A percentile compares a stretch with the other conserved stretches of the same genome.
Evolutionary conservation across 1,140 invertebrate genomes (phyloP).

Genomic region (Drosophila burlai): DNA sequence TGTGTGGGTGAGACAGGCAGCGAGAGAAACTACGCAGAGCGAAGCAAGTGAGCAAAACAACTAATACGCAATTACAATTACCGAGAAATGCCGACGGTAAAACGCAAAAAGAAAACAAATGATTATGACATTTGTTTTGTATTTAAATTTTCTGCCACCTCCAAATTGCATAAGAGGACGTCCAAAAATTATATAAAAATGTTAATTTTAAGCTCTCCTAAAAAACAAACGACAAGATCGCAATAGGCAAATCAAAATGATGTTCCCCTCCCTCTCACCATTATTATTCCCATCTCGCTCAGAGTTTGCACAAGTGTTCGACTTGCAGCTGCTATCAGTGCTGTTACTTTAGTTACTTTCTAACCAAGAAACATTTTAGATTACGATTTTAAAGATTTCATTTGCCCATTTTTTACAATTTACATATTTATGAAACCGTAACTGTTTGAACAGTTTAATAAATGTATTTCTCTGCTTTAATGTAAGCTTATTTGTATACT

Average conservation of each 20-base stretch:
- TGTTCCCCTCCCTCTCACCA: not conserved
- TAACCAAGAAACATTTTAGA: not conserved
- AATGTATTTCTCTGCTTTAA: not conserved
- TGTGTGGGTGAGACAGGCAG: conserved; percentile 2
- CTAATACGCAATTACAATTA: conserved; percentile 73
- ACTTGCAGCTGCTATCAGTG: not conserved
- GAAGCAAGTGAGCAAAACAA: conserved; percentile 80
- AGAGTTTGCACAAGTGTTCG: conserved; percentile 2
- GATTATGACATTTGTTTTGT: conserved; percentile 30
- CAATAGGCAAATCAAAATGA: not conserved
- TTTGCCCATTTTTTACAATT: not conserved
- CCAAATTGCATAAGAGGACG: conserved; percentile 27
- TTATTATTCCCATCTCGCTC: not conserved
- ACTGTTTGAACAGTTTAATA: not conserved
- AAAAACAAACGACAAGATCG: conserved; percentile 9
- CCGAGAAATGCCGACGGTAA: conserved; percentile 11
- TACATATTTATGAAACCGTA: no score
- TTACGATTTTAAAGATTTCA: not conserved
- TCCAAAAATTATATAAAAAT: conserved; percentile 23
- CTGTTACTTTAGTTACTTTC: not conserved
- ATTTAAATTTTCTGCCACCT: conserved; percentile 12
- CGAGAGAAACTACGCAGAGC: conserved; percentile 60
- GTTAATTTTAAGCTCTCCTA: conserved; percentile 1
- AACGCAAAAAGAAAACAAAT: conserved; percentile 24
- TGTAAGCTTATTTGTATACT: no score